phyloP scores from a whole-genome alignment of 2,888 invertebrate species.

The Protonemura montana region DNA sequence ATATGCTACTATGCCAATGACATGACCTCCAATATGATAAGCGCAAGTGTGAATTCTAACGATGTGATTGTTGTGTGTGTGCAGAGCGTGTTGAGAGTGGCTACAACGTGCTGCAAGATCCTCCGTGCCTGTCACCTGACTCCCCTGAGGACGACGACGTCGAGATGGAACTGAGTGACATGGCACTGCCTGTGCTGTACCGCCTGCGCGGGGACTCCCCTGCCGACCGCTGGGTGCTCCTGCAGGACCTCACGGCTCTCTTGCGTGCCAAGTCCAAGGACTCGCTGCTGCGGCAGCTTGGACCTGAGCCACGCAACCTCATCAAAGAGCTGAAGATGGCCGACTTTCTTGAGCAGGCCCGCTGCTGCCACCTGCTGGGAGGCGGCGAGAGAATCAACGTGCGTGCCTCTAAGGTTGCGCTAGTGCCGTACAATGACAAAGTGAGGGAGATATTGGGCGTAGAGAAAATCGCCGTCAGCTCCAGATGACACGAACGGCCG shows the following conservation, averaged over 20 bases:
- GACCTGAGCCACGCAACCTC: constrained; percentile 59
- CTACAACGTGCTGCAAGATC: constrained; percentile 68
- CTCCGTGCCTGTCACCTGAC: constrained; percentile 64
- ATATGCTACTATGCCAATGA: too few species aligned
- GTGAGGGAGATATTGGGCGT: constrained; percentile 83
- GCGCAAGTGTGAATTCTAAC: too few species aligned
- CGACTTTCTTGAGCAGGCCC: constrained; percentile 82
- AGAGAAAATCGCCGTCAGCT: constrained; percentile 67
- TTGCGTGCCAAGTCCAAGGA: constrained; percentile 84
- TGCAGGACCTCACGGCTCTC: constrained; percentile 79
- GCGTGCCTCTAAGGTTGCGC: constrained; percentile 79
- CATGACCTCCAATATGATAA: background rate
- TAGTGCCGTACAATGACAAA: constrained; percentile 85
- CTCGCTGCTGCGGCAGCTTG: constrained; percentile 77
- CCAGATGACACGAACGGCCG: constrained; percentile 44
- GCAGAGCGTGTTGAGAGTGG: constrained; percentile 63
- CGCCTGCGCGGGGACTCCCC: constrained; percentile 69
- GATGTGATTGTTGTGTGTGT: constrained; percentile 48
- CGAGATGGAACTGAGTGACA: constrained; percentile 83
- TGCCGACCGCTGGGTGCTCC: constrained; percentile 79
- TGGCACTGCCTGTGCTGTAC: constrained; percentile 82
- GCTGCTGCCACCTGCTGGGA: constrained; percentile 79
- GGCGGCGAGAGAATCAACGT: constrained; percentile 82
- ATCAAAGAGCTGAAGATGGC: constrained; percentile 77
- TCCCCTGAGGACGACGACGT: constrained; percentile 65